A percentile compares a stretch with the other conserved stretches of the same genome.
Evolutionary conservation across 2,113 vertebrate genomes (phyloP).

Genomic region (Eulacestoma nigropectus): DNA sequence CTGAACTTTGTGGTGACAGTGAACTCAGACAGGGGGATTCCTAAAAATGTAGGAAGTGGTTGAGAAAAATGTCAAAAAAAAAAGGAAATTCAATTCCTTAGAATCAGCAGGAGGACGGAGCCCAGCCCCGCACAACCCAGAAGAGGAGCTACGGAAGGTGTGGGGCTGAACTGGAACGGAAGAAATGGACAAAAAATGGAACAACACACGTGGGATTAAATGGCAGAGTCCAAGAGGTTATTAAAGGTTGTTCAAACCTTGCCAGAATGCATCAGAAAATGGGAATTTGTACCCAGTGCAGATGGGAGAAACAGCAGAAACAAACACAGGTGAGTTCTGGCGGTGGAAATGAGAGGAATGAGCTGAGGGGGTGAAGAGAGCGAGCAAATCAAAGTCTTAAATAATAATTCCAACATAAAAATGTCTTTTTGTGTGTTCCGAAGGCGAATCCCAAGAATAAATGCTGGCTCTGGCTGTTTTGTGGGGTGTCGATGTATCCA

Average conservation of each 20-base stretch:
- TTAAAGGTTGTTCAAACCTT: neutral
- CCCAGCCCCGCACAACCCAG: neutral
- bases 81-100: constrained; percentile 9
- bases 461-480: neutral
- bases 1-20: neutral
- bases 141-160: neutral
- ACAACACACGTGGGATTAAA: neutral
- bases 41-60: neutral
- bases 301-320: neutral
- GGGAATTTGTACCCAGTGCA: neutral
- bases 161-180: neutral
- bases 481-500: neutral
- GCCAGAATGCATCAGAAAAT: neutral
- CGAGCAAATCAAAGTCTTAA: neutral
- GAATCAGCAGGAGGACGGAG: constrained; percentile 15
- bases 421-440: neutral
- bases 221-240: neutral
- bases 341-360: neutral
- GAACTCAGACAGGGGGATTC: neutral
- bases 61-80: constrained; percentile 11
- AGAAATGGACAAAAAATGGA: neutral
- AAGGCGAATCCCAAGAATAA: neutral
- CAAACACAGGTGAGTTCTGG: neutral
- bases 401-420: neutral
- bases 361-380: neutral